phyloP scores from a whole-genome alignment of 2,888 invertebrate species.

The Copidosoma aretas region DNA sequence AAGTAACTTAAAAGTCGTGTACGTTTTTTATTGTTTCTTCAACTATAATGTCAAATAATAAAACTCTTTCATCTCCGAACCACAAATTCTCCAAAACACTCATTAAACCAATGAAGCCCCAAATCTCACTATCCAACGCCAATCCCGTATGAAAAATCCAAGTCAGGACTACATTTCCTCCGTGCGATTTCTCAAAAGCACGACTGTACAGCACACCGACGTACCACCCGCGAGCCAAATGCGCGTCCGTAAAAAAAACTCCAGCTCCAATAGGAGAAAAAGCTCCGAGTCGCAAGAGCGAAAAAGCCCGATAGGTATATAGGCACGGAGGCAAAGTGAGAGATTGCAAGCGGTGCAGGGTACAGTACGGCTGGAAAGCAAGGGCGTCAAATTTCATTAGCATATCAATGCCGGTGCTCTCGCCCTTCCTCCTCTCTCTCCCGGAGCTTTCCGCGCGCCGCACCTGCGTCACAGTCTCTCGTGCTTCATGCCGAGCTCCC shows the following conservation, averaged over 20 bases:
- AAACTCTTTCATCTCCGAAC: no score
- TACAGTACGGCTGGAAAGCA: not conserved
- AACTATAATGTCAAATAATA: no score
- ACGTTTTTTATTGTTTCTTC: no score
- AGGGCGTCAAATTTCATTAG: conserved; percentile 64
- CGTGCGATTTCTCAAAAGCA: no score
- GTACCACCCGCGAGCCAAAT: not conserved
- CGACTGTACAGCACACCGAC: no score
- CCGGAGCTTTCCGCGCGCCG: not conserved
- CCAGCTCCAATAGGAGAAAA: not conserved
- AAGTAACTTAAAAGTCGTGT: no score
- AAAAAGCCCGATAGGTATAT: not conserved
- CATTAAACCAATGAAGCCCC: no score
- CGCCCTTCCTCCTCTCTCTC: conserved; percentile 52
- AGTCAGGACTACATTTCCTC: no score
- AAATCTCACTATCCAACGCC: no score
- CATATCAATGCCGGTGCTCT: conserved; percentile 61
- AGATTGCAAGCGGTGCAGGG: not conserved
- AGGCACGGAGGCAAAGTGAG: not conserved
- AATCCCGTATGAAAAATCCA: no score
- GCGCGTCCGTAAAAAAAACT: no score
- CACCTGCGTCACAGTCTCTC: conserved; percentile 6
- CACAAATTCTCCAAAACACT: no score
- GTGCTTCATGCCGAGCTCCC: not conserved
- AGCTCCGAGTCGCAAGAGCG: not conserved